phyloP scores from a whole-genome alignment of 1,140 invertebrate species.

The Aphidius ervi region DNA sequence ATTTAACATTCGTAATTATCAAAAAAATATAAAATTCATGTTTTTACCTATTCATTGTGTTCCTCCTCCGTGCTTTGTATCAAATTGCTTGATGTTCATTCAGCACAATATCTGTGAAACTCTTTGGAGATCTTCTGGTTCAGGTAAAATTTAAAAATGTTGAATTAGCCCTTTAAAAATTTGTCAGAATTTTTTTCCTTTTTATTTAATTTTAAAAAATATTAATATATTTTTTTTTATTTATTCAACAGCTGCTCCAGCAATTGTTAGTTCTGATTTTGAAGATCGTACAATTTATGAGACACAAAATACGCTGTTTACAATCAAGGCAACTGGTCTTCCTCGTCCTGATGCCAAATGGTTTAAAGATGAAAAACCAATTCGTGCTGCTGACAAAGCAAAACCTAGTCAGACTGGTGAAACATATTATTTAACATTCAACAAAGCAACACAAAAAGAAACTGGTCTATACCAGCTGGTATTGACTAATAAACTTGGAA shows the following conservation, averaged over 20 bases:
- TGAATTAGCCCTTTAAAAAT: constrained; percentile 6
- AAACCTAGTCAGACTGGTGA: constrained; percentile 68
- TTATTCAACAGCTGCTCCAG: constrained; percentile 64
- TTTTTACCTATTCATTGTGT: too few species aligned
- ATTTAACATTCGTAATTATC: too few species aligned
- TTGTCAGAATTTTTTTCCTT: constrained; percentile 4
- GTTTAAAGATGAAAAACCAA: constrained; percentile 67
- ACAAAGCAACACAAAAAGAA: constrained; percentile 66
- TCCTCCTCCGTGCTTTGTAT: too few species aligned
- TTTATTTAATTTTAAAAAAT: background rate
- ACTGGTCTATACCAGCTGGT: constrained; percentile 73
- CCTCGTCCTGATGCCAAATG: constrained; percentile 75
- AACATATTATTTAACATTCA: constrained; percentile 67
- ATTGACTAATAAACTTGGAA: constrained; percentile 72
- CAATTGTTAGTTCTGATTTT: constrained; percentile 67
- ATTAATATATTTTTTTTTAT: background rate
- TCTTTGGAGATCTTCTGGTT: background rate
- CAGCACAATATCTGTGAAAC: too few species aligned
- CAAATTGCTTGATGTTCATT: too few species aligned
- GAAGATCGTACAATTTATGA: constrained; percentile 72
- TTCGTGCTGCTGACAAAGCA: constrained; percentile 60
- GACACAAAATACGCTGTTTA: constrained; percentile 68
- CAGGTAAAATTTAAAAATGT: background rate
- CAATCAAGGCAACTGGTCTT: constrained; percentile 66
- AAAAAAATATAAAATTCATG: too few species aligned